Evolutionary conservation across 2,888 invertebrate species (phyloP).

Genomic region (Tenthredo amoena): DNA sequence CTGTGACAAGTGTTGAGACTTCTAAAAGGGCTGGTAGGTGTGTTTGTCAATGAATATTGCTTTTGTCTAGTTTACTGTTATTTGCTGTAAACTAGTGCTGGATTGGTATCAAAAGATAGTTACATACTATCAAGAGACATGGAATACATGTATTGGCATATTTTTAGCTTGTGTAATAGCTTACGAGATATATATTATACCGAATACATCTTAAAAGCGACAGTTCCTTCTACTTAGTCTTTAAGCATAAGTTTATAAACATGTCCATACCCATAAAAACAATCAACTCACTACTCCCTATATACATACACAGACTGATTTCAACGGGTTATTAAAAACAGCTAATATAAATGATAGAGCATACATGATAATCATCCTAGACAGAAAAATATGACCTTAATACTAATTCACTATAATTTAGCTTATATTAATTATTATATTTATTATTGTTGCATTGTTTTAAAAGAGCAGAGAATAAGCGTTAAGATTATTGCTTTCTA

Average conservation of each 20-base stretch:
- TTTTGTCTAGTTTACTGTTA: constrained; percentile 3
- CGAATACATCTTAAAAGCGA: neutral
- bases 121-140: constrained; percentile 5
- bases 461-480: constrained; percentile 15
- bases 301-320: constrained; percentile 39
- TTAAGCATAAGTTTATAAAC: constrained; percentile 35
- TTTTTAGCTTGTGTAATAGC: constrained; percentile 37
- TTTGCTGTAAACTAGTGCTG: neutral
- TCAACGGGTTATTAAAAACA: neutral
- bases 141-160: constrained; percentile 14
- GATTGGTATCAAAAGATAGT: neutral
- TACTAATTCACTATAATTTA: constrained; percentile 22
- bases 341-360: neutral
- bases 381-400: neutral
- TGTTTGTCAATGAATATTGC: constrained; percentile 41
- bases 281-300: constrained; percentile 19
- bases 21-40: constrained; percentile 42
- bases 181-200: constrained; percentile 9
- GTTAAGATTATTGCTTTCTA: constrained; percentile 19
- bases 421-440: constrained; percentile 30
- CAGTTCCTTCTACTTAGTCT: constrained; percentile 43
- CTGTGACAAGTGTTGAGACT: constrained; percentile 38
- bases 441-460: constrained; percentile 45
- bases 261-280: neutral
- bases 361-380: constrained; percentile 10